Evolutionary conservation across 2,797 vertebrate species (phyloP).

Genomic region (Crax fasciolata): DNA sequence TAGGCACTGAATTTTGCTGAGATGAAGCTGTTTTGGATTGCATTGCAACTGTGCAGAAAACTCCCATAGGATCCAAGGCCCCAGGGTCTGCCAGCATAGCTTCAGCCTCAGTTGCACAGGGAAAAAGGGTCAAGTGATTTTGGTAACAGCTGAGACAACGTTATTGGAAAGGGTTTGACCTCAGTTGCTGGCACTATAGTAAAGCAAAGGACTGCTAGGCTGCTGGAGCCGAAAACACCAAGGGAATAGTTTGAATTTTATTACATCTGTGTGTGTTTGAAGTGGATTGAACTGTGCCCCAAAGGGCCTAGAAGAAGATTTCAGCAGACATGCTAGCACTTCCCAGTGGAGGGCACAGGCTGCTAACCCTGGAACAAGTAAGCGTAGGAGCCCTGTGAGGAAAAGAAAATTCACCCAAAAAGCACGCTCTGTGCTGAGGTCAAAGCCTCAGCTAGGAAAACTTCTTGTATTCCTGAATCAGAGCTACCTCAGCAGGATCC

Average conservation of each 20-base stretch:
- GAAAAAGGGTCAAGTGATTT: neutral
- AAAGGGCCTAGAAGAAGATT: conserved; percentile 1
- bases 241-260: neutral
- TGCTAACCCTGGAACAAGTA: neutral
- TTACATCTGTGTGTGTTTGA: neutral
- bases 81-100: neutral
- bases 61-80: neutral
- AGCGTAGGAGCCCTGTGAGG: neutral
- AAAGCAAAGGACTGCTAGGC: neutral
- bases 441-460: neutral
- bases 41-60: neutral
- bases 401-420: neutral
- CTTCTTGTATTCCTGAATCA: neutral
- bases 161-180: neutral
- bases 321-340: neutral
- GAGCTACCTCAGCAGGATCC: conserved; percentile 35
- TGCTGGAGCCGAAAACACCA: neutral
- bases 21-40: neutral
- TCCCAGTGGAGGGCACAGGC: neutral
- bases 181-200: neutral
- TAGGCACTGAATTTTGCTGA: neutral
- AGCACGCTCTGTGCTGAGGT: neutral
- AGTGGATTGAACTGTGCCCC: neutral
- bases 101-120: neutral
- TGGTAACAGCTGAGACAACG: neutral